A percentile compares a stretch with the other conserved stretches of the same genome.
These are phyloP conservation scores for Conops quadrifasciatus DNA, from an alignment of 2,888 invertebrate genomes.

Conservation along the genomic window DNA sequence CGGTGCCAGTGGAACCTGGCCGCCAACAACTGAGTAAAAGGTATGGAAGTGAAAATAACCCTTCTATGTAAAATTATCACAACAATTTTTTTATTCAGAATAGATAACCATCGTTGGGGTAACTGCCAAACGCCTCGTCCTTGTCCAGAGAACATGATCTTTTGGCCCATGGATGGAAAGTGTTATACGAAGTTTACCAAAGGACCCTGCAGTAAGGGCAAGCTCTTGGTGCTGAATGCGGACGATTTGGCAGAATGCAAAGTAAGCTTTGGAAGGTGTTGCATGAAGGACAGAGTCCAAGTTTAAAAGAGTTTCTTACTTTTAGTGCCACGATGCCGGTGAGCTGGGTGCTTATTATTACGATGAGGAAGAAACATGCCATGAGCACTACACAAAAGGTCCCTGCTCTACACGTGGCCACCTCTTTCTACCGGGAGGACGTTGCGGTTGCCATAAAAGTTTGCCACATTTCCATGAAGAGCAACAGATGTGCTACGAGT, in stretches of 20 bases:
- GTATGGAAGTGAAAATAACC: conserved; percentile 30
- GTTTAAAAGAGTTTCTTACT: not conserved
- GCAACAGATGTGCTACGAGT: conserved; percentile 77
- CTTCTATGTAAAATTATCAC: no score
- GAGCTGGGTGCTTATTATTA: conserved; percentile 70
- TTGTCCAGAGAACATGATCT: conserved; percentile 74
- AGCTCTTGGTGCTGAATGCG: conserved; percentile 71
- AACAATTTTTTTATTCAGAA: conserved; percentile 40
- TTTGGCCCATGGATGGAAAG: conserved; percentile 79
- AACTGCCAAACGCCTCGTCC: conserved; percentile 74
- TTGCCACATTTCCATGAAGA: conserved; percentile 79
- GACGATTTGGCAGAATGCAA: conserved; percentile 75
- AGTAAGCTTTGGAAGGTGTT: conserved; percentile 56
- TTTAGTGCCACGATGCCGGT: conserved; percentile 68
- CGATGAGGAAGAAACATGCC: conserved; percentile 74
- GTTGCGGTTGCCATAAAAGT: conserved; percentile 76
- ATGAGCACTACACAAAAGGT: conserved; percentile 81
- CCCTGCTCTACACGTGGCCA: conserved; percentile 81
- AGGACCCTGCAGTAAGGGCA: conserved; percentile 81
- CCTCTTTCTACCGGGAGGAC: conserved; percentile 77
- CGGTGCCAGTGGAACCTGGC: conserved; percentile 65
- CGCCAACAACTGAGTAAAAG: conserved; percentile 33
- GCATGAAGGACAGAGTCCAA: conserved; percentile 40
- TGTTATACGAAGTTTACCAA: conserved; percentile 77
- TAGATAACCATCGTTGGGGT: conserved; percentile 70